These are phyloP conservation scores for Neotoma lepida DNA, from an alignment of 2,113 vertebrate species.

Conservation along the genomic window DNA sequence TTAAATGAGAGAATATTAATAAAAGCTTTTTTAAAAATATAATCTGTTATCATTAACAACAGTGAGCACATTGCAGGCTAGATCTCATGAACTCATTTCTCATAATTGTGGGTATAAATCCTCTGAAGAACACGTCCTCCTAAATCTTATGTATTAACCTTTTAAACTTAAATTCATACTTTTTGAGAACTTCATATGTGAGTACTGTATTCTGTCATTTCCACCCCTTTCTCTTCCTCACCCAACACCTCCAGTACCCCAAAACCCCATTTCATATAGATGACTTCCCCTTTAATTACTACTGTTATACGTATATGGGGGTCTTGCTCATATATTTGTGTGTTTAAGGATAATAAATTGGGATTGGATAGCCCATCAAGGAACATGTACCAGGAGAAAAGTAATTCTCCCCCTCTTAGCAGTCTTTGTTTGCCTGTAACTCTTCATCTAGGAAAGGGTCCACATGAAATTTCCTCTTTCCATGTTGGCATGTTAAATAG, in stretches of 20 bases:
- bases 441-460: neutral
- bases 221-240: too few species aligned
- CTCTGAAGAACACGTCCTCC: neutral
- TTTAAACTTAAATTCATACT: neutral
- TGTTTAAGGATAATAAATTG: neutral
- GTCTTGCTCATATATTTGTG: neutral
- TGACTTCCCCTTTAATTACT: neutral
- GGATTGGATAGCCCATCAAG: neutral
- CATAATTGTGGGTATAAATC: too few species aligned
- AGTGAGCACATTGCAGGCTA: neutral
- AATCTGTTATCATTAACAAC: neutral
- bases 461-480: neutral
- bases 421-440: neutral
- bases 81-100: neutral
- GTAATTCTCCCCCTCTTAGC: neutral
- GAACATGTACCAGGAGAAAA: neutral
- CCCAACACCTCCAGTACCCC: neutral
- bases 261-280: neutral
- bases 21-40: neutral
- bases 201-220: neutral
- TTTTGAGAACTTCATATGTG: neutral
- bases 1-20: neutral
- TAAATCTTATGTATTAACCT: neutral
- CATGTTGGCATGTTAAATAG: neutral
- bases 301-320: neutral